These are phyloP conservation scores for Mya arenaria DNA, from an alignment of 1,140 invertebrate genomes.

Conservation along the genomic window DNA sequence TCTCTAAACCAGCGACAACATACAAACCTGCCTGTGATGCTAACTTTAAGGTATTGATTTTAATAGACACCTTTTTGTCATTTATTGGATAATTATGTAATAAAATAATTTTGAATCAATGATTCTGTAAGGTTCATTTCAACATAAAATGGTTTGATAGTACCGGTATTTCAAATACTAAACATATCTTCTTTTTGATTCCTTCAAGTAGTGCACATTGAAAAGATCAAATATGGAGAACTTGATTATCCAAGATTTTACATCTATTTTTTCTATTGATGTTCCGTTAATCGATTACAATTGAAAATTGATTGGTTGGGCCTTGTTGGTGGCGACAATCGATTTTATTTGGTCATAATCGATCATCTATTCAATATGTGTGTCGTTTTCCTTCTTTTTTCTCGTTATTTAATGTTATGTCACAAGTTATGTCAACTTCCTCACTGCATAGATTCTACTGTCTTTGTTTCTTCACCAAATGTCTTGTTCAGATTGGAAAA, in stretches of 20 bases:
- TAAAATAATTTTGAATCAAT: background rate
- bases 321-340: no score
- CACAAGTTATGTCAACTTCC: background rate
- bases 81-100: background rate
- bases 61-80: background rate
- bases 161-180: background rate
- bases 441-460: background rate
- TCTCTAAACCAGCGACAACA: constrained; percentile 18
- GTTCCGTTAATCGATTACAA: no score
- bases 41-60: constrained; percentile 48
- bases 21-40: constrained; percentile 51
- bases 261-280: no score
- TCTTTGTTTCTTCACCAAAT: background rate
- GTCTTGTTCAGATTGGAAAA: background rate
- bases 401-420: background rate
- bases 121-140: background rate
- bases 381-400: background rate
- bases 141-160: background rate
- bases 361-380: background rate
- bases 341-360: no score
- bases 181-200: no score
- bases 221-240: no score
- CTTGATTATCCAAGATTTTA: no score
- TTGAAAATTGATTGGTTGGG: no score
- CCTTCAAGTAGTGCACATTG: no score